Conservation (phyloP, 2,888 invertebrate species). For the Thymelicus sylvestris region DNA sequence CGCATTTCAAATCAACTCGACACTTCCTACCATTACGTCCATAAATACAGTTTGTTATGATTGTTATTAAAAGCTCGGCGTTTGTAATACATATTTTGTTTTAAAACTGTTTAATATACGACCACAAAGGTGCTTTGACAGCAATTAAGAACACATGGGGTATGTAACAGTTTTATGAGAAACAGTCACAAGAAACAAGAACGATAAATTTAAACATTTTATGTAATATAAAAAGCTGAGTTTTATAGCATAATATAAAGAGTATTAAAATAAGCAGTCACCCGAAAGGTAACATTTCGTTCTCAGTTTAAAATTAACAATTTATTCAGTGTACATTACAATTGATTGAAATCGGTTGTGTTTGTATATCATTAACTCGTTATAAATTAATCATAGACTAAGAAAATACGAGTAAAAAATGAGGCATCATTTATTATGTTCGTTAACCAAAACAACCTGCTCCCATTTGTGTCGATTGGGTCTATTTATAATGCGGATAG, state of each 20-base stretch:
- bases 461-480: conserved; percentile 34
- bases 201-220: conserved; percentile 69
- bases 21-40: conserved; percentile 48
- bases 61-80: conserved; percentile 14
- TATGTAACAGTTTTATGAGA: conserved; percentile 38
- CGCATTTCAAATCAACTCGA: conserved; percentile 66
- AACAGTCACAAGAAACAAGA: conserved; percentile 67
- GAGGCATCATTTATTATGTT: conserved; percentile 38
- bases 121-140: conserved; percentile 40
- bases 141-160: conserved; percentile 53
- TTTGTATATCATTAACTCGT: conserved; percentile 35
- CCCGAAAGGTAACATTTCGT: conserved; percentile 61
- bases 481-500: conserved; percentile 33
- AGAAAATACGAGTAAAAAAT: conserved; percentile 37
- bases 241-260: conserved; percentile 63
- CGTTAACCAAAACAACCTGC: conserved; percentile 35
- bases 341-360: conserved; percentile 33
- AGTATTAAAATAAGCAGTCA: conserved; percentile 26
- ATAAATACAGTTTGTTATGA: conserved; percentile 30
- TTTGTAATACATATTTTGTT: conserved; percentile 19
- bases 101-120: conserved; percentile 28
- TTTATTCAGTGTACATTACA: conserved; percentile 24
- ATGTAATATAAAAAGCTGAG: conserved; percentile 66
- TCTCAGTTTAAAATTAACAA: conserved; percentile 14
- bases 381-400: conserved; percentile 36